Evolutionary conservation across 2,113 vertebrate species (phyloP).

Genomic region (Phainopepla nitens): DNA sequence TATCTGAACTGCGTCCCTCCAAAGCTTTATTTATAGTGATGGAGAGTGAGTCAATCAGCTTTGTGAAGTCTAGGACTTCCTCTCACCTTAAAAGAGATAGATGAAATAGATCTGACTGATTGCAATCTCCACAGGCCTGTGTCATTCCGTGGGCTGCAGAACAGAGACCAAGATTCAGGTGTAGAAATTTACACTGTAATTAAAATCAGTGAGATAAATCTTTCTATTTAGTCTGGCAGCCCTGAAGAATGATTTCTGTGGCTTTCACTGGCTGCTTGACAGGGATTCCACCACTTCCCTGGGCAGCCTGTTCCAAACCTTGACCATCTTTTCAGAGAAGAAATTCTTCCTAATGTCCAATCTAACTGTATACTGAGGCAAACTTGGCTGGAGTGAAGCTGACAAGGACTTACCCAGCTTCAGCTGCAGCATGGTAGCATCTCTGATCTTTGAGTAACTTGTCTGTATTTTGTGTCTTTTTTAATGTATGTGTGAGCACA

Average conservation of each 20-base stretch:
- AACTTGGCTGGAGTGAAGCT: neutral
- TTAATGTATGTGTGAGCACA: neutral
- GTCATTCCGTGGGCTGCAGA: neutral
- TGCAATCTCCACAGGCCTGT: neutral
- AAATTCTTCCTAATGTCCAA: neutral
- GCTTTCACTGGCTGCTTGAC: neutral
- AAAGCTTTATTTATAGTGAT: neutral
- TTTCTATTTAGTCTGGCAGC: neutral
- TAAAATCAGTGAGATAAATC: neutral
- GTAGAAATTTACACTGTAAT: neutral
- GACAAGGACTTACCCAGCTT: neutral
- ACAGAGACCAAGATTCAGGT: neutral
- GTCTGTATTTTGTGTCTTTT: neutral
- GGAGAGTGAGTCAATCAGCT: neutral
- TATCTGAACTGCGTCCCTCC: neutral
- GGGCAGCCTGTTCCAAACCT: neutral
- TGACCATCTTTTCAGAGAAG: neutral
- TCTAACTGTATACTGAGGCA: neutral
- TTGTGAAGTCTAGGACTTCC: neutral
- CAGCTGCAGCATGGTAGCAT: neutral
- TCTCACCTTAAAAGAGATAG: neutral
- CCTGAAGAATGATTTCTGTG: neutral
- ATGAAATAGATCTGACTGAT: neutral
- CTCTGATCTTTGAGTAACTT: neutral
- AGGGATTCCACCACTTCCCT: neutral